Percentiles rank a stretch among this genome's conserved stretches.
Conservation (phyloP, 2,888 invertebrate genomes). For the Torymus texanus region DNA sequence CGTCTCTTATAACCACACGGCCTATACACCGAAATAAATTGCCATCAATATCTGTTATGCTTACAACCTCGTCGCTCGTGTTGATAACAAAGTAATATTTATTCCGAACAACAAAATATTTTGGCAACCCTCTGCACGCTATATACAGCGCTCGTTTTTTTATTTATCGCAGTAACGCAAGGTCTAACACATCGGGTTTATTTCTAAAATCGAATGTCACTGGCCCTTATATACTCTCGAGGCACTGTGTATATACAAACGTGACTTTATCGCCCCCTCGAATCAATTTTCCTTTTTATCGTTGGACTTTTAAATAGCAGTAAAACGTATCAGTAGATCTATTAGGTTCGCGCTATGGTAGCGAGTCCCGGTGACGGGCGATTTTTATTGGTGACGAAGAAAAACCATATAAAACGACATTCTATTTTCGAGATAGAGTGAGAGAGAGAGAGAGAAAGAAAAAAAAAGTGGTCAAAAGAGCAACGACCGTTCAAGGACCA, state of each 20-base stretch:
- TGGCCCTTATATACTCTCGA: too few relatives aligned
- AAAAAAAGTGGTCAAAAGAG: not conserved
- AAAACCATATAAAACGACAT: constrained; percentile 1
- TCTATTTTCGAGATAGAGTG: constrained; percentile 4
- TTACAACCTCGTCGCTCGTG: too few relatives aligned
- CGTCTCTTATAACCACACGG: not conserved
- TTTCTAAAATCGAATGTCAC: too few relatives aligned
- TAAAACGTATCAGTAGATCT: too few relatives aligned
- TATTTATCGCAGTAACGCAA: not conserved
- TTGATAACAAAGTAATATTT: constrained; percentile 5
- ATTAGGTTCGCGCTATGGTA: too few relatives aligned
- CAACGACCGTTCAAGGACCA: constrained; percentile 35
- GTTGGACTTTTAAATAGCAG: too few relatives aligned
- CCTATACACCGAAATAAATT: not conserved
- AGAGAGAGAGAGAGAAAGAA: not conserved
- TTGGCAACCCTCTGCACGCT: not conserved
- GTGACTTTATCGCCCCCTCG: too few relatives aligned
- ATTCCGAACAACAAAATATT: not conserved
- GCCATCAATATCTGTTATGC: not conserved
- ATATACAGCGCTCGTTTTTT: not conserved
- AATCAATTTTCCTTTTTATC: too few relatives aligned
- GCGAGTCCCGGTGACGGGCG: too few relatives aligned
- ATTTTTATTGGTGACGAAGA: not conserved
- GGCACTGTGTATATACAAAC: too few relatives aligned
- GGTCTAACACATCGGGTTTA: too few relatives aligned